These are phyloP conservation scores for Onychostoma macrolepis DNA, from an alignment of 2,113 vertebrate genomes.

Conservation along the genomic window DNA sequence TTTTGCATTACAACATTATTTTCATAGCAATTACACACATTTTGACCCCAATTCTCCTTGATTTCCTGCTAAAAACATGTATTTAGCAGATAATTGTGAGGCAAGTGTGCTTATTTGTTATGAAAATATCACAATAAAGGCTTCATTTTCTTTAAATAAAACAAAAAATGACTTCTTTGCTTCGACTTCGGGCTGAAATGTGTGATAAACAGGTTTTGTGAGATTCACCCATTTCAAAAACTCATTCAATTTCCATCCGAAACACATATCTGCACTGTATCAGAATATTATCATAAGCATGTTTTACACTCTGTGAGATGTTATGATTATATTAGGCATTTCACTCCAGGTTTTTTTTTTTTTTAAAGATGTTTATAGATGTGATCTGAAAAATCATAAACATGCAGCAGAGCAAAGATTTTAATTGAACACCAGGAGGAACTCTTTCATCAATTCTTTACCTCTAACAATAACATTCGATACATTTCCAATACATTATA, in stretches of 20 bases:
- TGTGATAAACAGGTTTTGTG: not conserved
- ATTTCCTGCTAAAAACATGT: not conserved
- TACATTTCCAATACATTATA: slow-evolving; percentile 82
- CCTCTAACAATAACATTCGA: slow-evolving; percentile 60
- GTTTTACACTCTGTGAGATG: not conserved
- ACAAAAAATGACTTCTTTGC: not conserved
- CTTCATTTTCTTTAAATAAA: not conserved
- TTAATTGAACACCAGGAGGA: slow-evolving; percentile 61
- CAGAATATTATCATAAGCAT: not conserved
- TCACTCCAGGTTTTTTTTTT: not conserved
- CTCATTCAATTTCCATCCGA: not conserved
- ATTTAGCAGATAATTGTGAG: too few relatives aligned
- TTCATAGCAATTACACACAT: not conserved
- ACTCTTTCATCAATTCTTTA: slow-evolving; percentile 72
- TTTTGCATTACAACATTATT: not conserved
- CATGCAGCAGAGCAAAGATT: slow-evolving; percentile 55
- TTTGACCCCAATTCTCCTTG: not conserved
- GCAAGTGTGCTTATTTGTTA: not conserved
- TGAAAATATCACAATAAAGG: not conserved
- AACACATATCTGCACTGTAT: too few relatives aligned
- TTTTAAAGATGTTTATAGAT: not conserved
- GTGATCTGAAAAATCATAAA: not conserved
- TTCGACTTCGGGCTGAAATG: not conserved
- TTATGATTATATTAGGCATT: not conserved
- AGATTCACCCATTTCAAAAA: not conserved